phyloP scores from a whole-genome alignment of 2,888 invertebrate species.

The Scaptomyza flava region DNA sequence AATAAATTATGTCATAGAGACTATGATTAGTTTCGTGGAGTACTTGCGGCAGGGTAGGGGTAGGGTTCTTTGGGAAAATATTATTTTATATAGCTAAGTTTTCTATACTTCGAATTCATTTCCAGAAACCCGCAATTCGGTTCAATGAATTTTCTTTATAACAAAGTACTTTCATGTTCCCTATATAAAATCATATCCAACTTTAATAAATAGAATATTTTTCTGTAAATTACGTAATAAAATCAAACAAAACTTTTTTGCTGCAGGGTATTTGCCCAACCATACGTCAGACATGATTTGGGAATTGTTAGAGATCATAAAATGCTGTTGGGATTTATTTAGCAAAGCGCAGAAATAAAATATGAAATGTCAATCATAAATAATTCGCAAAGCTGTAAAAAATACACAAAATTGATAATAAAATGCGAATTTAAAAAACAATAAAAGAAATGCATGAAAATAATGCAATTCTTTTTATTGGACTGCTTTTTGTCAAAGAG shows the following conservation, averaged over 20 bases:
- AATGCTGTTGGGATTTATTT: slow-evolving; percentile 66
- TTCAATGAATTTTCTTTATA: too few species aligned
- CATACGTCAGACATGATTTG: slow-evolving; percentile 25
- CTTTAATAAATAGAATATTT: neutral
- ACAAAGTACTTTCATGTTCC: too few species aligned
- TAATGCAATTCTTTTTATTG: slow-evolving; percentile 13
- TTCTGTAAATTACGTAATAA: neutral
- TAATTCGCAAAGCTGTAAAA: slow-evolving; percentile 58
- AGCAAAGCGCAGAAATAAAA: slow-evolving; percentile 54
- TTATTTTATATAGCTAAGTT: too few species aligned
- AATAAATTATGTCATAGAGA: slow-evolving; percentile 10
- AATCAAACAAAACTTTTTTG: slow-evolving; percentile 1
- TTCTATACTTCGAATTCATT: too few species aligned
- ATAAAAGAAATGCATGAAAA: slow-evolving; percentile 27
- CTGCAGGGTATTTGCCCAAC: slow-evolving; percentile 1
- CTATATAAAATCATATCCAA: too few species aligned
- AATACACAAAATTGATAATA: slow-evolving; percentile 65
- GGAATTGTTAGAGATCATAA: slow-evolving; percentile 63
- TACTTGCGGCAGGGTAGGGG: neutral
- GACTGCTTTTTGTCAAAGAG: neutral
- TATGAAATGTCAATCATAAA: slow-evolving; percentile 62
- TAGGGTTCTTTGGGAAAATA: too few species aligned
- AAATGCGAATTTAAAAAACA: slow-evolving; percentile 53
- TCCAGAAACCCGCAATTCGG: too few species aligned
- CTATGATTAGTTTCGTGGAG: neutral